phyloP scores from a whole-genome alignment of 2,797 vertebrate species.

The Lepus oiostolus region DNA sequence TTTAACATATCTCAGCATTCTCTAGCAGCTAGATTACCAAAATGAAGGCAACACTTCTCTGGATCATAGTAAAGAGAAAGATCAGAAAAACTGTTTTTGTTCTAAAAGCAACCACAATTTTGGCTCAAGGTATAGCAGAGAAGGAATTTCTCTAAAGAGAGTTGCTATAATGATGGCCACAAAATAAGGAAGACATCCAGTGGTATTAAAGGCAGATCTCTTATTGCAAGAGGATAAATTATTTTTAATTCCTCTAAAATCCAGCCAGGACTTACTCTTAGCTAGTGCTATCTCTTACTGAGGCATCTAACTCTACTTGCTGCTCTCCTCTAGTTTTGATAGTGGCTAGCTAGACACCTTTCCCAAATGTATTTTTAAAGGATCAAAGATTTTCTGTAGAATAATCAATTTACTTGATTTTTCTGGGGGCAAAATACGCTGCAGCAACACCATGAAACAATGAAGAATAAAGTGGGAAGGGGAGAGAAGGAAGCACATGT shows the following conservation, averaged over 20 bases:
- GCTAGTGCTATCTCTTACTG: background rate
- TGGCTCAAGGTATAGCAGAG: slow-evolving; percentile 43
- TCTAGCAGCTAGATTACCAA: slow-evolving; percentile 33
- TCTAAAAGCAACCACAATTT: slow-evolving; percentile 34
- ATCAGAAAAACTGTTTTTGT: background rate
- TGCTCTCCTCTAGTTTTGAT: background rate
- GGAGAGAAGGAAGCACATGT: slow-evolving; percentile 2
- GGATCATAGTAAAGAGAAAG: slow-evolving; percentile 13
- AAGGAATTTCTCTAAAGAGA: background rate
- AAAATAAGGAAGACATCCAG: slow-evolving; percentile 59
- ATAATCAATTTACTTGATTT: background rate
- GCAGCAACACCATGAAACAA: background rate
- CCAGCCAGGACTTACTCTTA: background rate
- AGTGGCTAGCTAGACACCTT: background rate
- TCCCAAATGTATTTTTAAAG: slow-evolving; percentile 14
- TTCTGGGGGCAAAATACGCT: background rate
- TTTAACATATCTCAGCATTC: background rate
- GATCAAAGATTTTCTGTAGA: background rate
- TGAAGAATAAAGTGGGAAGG: background rate
- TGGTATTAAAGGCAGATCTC: background rate
- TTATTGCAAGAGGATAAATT: background rate
- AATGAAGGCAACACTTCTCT: slow-evolving; percentile 6
- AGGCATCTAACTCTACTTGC: background rate
- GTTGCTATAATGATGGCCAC: background rate
- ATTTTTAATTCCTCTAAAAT: slow-evolving; percentile 23